Conservation (phyloP, 1,140 invertebrate genomes). For the Drosophila mojavensis region DNA sequence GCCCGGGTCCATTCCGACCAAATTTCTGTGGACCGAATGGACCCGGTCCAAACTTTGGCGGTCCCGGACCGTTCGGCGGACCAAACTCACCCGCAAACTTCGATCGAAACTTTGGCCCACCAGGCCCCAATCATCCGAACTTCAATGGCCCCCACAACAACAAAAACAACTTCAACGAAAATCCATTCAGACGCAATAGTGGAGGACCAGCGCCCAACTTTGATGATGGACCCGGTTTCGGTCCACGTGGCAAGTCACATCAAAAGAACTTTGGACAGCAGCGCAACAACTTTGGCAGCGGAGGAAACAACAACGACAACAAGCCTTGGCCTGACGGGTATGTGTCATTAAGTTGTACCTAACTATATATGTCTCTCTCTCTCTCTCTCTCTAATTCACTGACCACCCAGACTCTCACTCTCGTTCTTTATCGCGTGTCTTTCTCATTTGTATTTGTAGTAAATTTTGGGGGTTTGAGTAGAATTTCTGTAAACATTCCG, state of each 20-base stretch:
- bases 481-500: too few species aligned
- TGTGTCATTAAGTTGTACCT: constrained; percentile 36
- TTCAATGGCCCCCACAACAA: constrained; percentile 38
- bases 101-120: constrained; percentile 28
- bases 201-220: constrained; percentile 47
- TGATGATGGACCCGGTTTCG: constrained; percentile 43
- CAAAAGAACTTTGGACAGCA: constrained; percentile 17
- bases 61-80: constrained; percentile 39
- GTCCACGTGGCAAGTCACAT: constrained; percentile 20
- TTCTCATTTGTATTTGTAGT: too few species aligned
- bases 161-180: constrained; percentile 46
- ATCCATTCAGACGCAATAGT: constrained; percentile 61
- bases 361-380: background rate
- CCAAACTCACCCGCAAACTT: background rate
- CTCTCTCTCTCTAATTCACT: background rate
- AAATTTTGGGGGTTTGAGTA: too few species aligned
- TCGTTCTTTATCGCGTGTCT: background rate
- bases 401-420: background rate
- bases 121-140: constrained; percentile 1
- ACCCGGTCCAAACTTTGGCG: constrained; percentile 24
- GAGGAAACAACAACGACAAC: constrained; percentile 37
- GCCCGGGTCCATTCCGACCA: constrained; percentile 23
- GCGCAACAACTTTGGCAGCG: constrained; percentile 44
- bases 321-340: constrained; percentile 64
- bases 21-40: constrained; percentile 38